These are phyloP conservation scores for Pimpla rufipes DNA, from an alignment of 2,888 invertebrate genomes.

Conservation along the genomic window DNA sequence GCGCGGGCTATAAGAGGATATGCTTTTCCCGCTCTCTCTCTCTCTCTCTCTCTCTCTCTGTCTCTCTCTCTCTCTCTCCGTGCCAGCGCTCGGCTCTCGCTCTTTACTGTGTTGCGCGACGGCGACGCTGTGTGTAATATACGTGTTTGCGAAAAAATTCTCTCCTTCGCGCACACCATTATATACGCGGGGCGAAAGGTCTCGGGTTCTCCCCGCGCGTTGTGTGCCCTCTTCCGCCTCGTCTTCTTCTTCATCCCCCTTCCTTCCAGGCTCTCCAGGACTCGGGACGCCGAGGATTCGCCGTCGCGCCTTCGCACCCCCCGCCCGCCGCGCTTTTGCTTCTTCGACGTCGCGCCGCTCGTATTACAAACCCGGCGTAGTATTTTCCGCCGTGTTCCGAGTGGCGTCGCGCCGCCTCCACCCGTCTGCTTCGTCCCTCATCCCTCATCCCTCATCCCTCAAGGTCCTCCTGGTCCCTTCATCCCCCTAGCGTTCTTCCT, in stretches of 20 bases:
- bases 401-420: not conserved
- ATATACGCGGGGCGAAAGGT: not conserved
- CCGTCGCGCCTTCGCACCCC: not conserved
- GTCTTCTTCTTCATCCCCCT: too few relatives aligned
- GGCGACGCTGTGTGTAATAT: not conserved
- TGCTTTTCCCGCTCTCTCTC: not conserved
- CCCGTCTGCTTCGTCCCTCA: slow-evolving; percentile 8
- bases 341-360: slow-evolving; percentile 13
- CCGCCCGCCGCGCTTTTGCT: slow-evolving; percentile 4
- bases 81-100: not conserved
- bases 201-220: too few relatives aligned
- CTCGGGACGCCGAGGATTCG: slow-evolving; percentile 2
- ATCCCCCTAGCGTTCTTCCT: too few relatives aligned
- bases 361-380: slow-evolving; percentile 2
- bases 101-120: too few relatives aligned
- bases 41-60: too few relatives aligned
- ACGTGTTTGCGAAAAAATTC: not conserved
- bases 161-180: not conserved
- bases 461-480: slow-evolving; percentile 53
- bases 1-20: slow-evolving; percentile 29
- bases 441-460: slow-evolving; percentile 44
- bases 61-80: too few relatives aligned
- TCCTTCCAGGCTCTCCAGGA: not conserved
- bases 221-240: too few relatives aligned
- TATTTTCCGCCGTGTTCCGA: slow-evolving; percentile 13